Conservation (phyloP, 2,113 vertebrate species). For the Phocoena sinus region DNA sequence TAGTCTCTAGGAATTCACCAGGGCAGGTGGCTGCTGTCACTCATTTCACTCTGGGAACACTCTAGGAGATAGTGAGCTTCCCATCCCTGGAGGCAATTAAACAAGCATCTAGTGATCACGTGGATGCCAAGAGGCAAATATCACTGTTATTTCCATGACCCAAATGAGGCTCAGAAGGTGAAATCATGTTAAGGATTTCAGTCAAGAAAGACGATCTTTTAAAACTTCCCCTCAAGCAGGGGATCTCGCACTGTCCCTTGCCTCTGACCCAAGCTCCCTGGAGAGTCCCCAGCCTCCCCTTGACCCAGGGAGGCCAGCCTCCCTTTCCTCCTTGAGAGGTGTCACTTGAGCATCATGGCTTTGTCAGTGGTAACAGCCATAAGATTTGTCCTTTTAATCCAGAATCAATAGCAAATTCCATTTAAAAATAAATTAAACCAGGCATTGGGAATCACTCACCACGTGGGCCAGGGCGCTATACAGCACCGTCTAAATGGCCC, state of each 20-base stretch:
- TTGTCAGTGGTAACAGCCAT: constrained; percentile 72
- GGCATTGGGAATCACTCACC: constrained; percentile 80
- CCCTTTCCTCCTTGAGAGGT: constrained; percentile 26
- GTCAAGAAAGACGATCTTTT: neutral
- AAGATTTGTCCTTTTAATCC: constrained; percentile 83
- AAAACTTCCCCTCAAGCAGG: neutral
- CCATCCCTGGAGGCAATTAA: constrained; percentile 19
- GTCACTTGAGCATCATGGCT: constrained; percentile 62
- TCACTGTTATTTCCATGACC: neutral
- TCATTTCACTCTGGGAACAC: neutral
- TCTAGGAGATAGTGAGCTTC: neutral
- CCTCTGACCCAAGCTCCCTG: neutral
- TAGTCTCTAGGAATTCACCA: neutral
- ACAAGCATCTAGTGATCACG: neutral
- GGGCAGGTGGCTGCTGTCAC: neutral
- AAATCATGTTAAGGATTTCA: neutral
- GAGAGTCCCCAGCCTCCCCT: neutral
- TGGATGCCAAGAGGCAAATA: constrained; percentile 22
- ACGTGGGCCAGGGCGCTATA: constrained; percentile 59
- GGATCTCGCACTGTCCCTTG: neutral
- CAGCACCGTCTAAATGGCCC: constrained; percentile 72
- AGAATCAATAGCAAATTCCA: constrained; percentile 83
- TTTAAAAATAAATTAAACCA: constrained; percentile 83
- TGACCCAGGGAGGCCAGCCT: constrained; percentile 2
- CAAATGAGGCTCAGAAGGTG: constrained; percentile 13